Conservation (phyloP, 2,888 invertebrate species). For the Pediacus dermestoides region DNA sequence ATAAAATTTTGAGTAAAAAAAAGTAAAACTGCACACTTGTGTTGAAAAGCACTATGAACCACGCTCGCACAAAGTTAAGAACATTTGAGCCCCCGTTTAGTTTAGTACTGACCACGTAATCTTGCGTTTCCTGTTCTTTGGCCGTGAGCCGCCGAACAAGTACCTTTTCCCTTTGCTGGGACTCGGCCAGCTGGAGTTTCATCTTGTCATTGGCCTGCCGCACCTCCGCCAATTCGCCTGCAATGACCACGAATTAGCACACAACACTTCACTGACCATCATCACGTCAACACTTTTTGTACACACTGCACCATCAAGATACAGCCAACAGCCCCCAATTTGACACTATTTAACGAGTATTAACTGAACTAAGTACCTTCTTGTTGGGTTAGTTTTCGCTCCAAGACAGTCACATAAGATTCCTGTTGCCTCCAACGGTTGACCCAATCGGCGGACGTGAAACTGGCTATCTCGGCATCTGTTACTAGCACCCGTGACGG, state of each 20-base stretch:
- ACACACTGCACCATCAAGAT: conserved; percentile 35
- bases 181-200: conserved; percentile 78
- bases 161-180: conserved; percentile 87
- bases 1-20: too few relatives aligned
- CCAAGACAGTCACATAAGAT: conserved; percentile 70
- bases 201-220: conserved; percentile 77
- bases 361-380: conserved; percentile 64
- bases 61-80: conserved; percentile 42
- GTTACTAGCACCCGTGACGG: conserved; percentile 60
- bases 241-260: conserved; percentile 43
- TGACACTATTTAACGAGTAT: conserved; percentile 29
- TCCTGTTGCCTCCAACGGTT: conserved; percentile 73
- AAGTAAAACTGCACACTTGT: too few relatives aligned
- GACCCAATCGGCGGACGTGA: conserved; percentile 63
- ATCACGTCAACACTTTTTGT: conserved; percentile 26
- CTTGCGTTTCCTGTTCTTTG: conserved; percentile 96
- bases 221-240: conserved; percentile 68
- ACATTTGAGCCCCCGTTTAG: conserved; percentile 42
- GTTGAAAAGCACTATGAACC: too few relatives aligned
- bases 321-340: conserved; percentile 19
- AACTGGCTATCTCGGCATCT: conserved; percentile 62
- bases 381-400: conserved; percentile 70
- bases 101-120: conserved; percentile 77
- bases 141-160: conserved; percentile 87
- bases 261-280: conserved; percentile 25